These are phyloP conservation scores for Cabera pusaria DNA, from an alignment of 2,888 invertebrate species.

Conservation along the genomic window DNA sequence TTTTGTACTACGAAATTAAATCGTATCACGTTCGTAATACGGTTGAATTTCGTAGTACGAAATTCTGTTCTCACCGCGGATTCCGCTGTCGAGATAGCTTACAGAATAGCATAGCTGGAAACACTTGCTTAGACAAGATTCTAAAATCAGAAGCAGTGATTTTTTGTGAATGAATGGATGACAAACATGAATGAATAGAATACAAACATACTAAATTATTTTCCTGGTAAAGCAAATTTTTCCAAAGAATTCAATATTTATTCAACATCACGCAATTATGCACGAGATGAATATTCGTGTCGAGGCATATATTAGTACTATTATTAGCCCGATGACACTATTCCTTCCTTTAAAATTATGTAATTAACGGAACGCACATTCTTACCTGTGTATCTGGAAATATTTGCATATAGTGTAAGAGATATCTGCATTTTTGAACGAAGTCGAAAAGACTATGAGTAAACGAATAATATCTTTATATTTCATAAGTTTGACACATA, in stretches of 20 bases:
- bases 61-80: too few species aligned
- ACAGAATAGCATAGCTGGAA: too few species aligned
- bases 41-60: too few species aligned
- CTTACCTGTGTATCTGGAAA: slow-evolving; percentile 35
- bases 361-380: slow-evolving; percentile 47
- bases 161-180: slow-evolving; percentile 14
- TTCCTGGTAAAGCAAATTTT: slow-evolving; percentile 7
- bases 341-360: slow-evolving; percentile 41
- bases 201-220: slow-evolving; percentile 1
- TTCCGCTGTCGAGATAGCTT: too few species aligned
- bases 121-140: too few species aligned
- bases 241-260: slow-evolving; percentile 18
- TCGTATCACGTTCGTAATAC: too few species aligned
- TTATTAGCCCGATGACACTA: slow-evolving; percentile 42
- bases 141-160: not conserved
- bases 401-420: slow-evolving; percentile 31
- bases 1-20: too few species aligned
- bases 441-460: too few species aligned
- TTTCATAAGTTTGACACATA: too few species aligned
- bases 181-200: slow-evolving; percentile 10
- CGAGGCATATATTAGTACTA: slow-evolving; percentile 42
- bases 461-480: too few species aligned
- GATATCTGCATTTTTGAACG: too few species aligned
- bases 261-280: slow-evolving; percentile 20
- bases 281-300: slow-evolving; percentile 37